A percentile compares a stretch with the other conserved stretches of the same genome.
Evolutionary conservation across 1,140 invertebrate species (phyloP).

Genomic region (Akabosia matsudoensis): DNA sequence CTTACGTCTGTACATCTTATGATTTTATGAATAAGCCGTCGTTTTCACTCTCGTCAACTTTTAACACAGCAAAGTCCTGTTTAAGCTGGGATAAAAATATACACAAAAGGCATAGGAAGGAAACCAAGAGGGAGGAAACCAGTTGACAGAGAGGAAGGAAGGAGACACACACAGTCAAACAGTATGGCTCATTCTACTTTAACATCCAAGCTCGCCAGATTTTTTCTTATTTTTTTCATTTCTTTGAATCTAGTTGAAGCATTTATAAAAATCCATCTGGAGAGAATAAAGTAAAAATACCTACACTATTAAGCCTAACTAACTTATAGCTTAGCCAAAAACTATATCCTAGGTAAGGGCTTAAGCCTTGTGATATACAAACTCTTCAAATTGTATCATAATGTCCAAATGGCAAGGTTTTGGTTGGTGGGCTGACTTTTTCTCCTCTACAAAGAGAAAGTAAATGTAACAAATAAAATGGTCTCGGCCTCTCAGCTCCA

Average conservation of each 20-base stretch:
- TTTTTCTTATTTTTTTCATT: background rate
- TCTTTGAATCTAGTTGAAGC: background rate
- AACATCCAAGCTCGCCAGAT: background rate
- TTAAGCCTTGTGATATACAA: no score
- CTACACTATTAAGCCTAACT: no score
- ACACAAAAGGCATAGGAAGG: background rate
- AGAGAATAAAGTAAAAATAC: no score
- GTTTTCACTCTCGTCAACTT: background rate
- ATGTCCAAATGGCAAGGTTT: no score
- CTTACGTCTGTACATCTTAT: no score
- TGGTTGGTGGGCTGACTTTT: background rate
- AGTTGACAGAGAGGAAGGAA: background rate
- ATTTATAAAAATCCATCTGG: no score
- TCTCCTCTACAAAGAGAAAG: background rate
- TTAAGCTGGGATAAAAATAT: constrained; percentile 13
- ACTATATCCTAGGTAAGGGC: no score
- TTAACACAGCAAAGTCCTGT: background rate
- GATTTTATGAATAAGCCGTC: background rate
- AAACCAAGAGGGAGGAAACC: background rate
- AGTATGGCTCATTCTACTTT: background rate
- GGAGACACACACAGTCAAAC: background rate
- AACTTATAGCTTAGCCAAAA: no score
- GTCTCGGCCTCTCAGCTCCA: background rate
- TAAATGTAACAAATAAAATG: background rate
- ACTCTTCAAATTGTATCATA: no score